Percentiles rank a stretch among this genome's conserved stretches.
These are phyloP conservation scores for Sinocyclocheilus rhinocerous DNA, from an alignment of 2,113 vertebrate genomes.

Conservation along the genomic window DNA sequence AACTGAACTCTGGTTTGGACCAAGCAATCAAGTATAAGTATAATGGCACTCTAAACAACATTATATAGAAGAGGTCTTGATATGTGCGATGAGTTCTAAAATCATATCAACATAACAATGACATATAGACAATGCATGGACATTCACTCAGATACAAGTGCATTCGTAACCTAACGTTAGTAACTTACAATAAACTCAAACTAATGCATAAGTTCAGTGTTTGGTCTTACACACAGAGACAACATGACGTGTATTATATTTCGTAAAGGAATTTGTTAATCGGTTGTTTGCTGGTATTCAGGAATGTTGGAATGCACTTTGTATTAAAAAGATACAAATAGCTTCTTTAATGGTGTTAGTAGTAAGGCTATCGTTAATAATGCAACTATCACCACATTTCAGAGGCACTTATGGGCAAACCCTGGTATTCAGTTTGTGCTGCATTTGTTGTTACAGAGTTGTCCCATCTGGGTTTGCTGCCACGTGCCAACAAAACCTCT, in stretches of 20 bases:
- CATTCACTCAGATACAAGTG: conserved; percentile 78
- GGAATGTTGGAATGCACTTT: conserved; percentile 17
- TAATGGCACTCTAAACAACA: background rate
- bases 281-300: background rate
- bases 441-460: background rate
- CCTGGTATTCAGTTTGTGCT: background rate
- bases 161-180: conserved; percentile 74
- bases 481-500: conserved; percentile 25
- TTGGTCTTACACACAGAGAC: conserved; percentile 57
- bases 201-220: conserved; percentile 60
- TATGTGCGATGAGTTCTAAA: conserved; percentile 64
- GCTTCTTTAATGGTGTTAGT: conserved; percentile 45
- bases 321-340: conserved; percentile 18
- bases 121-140: conserved; percentile 67
- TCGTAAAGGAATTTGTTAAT: background rate
- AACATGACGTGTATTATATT: background rate
- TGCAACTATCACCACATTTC: background rate
- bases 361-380: conserved; percentile 34
- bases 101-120: conserved; percentile 65
- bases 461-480: background rate
- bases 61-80: conserved; percentile 29
- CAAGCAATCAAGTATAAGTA: background rate
- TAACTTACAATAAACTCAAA: conserved; percentile 63
- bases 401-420: conserved; percentile 15
- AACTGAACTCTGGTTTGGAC: background rate